Evolutionary conservation across 2,888 invertebrate species (phyloP).

Genomic region (Drosophila maculinotata): DNA sequence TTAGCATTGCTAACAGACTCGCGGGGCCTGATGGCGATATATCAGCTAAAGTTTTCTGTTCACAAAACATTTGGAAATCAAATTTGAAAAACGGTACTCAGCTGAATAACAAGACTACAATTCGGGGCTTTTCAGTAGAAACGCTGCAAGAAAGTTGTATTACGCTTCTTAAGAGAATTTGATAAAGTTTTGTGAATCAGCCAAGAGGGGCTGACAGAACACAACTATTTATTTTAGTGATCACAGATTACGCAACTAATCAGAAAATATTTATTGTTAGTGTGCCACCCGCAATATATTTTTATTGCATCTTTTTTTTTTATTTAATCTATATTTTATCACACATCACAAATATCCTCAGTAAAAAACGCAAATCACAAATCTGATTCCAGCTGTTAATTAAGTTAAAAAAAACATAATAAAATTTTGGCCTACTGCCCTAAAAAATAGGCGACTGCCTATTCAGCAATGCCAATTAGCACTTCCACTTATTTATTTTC

Average conservation of each 20-base stretch:
- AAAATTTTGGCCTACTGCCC: too few species aligned
- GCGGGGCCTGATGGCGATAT: slow-evolving; percentile 22
- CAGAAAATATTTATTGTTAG: too few species aligned
- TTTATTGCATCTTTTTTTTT: too few species aligned
- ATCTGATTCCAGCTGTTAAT: too few species aligned
- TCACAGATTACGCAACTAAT: neutral
- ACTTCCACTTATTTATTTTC: neutral
- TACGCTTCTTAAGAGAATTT: slow-evolving; percentile 9
- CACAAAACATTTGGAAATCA: slow-evolving; percentile 50
- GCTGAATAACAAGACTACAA: slow-evolving; percentile 23
- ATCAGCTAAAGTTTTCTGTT: slow-evolving; percentile 8
- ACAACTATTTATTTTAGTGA: too few species aligned
- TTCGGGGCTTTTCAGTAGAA: slow-evolving; percentile 4
- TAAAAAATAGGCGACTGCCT: too few species aligned
- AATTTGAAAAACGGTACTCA: slow-evolving; percentile 54
- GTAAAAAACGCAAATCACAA: too few species aligned
- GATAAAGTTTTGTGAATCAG: neutral
- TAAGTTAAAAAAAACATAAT: too few species aligned
- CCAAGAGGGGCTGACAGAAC: too few species aligned
- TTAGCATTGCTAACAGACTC: slow-evolving; percentile 54
- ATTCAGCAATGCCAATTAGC: neutral
- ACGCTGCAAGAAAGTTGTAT: slow-evolving; percentile 20
- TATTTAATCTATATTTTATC: too few species aligned
- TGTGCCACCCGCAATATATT: too few species aligned
- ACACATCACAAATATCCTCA: too few species aligned